Evolutionary conservation across 2,888 invertebrate genomes (phyloP), one percentile per base, ranked within the genome.

Genomic region (Smittia sp.): DNA sequence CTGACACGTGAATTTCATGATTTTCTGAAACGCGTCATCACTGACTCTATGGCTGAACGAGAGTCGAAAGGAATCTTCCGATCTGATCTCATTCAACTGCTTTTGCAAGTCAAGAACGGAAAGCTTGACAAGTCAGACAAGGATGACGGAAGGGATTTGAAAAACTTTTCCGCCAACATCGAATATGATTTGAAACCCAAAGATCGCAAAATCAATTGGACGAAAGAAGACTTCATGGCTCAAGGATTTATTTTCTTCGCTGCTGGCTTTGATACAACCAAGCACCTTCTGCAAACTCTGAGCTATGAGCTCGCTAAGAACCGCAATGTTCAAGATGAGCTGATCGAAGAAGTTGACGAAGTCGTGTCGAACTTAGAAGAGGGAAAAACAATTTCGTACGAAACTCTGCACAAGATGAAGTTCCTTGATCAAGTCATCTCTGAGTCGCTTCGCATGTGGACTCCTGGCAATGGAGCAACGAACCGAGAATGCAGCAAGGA

Each of bases 331-430:
- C 52, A 52, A 52, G 4, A n/a, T 9, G 52, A 52, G 15, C 18
- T 58, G 9, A 18, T 20, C 9, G 18, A 58, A 4, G 58, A 58
- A 18, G 18, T 58, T 58, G 58, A 58, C 13, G 11, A 22, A 9
- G 20, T 20, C 3, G 7, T 18, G 58, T 46, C 11, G 15, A 58
- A 3, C 6, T 22, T 58, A 13, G 4, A 9, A 22, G 38, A 38
- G 6, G 58, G 58, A 18, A 58, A 58, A 13, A 6, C 58, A n/a
- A 22, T 58, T 7, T 22, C 20, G 18, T 58, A 58, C 22, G 58
- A 58, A 58, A 22, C 58, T 58, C 11, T 58, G 58, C 58, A 58
- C 22, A 58, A 58, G 11, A 58, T 58, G 58, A 58, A 58, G 22
- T 58, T 58, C 18, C 22, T 58, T 3, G 58, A 58, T 22, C 18